Evolutionary conservation across 2,888 invertebrate genomes (phyloP).

Genomic region (Chromoteleia sp.): DNA sequence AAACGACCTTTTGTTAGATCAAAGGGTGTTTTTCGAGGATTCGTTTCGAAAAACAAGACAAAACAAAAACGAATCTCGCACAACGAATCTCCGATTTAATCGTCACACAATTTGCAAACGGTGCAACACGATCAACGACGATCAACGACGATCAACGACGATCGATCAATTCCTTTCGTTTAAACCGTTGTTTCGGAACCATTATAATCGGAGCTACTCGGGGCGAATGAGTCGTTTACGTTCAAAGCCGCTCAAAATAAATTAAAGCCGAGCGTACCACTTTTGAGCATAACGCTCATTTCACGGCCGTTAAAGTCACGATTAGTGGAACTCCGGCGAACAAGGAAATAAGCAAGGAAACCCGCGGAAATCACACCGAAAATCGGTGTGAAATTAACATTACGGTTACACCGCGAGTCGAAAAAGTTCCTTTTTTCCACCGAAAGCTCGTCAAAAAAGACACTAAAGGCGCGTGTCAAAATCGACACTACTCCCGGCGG

Average conservation of each 20-base stretch:
- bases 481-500: constrained; percentile 38
- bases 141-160: constrained; percentile 35
- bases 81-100: too few species aligned
- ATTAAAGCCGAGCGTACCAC: constrained; percentile 61
- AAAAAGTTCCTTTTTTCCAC: too few species aligned
- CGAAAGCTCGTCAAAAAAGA: too few species aligned
- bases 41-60: too few species aligned
- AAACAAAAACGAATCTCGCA: too few species aligned
- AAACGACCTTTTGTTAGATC: too few species aligned
- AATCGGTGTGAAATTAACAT: constrained; percentile 40
- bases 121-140: constrained; percentile 19
- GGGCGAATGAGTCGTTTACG: constrained; percentile 54
- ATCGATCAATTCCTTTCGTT: constrained; percentile 30
- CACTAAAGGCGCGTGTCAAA: constrained; percentile 9
- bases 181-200: constrained; percentile 19
- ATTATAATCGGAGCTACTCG: constrained; percentile 30
- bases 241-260: constrained; percentile 43
- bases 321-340: constrained; percentile 46
- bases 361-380: not conserved
- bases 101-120: constrained; percentile 17
- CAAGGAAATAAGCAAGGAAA: too few species aligned
- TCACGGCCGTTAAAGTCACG: constrained; percentile 53
- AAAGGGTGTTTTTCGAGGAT: too few species aligned
- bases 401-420: constrained; percentile 43
- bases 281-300: constrained; percentile 55